phyloP scores from a whole-genome alignment of 2,797 vertebrate species.

The Pterois miles region DNA sequence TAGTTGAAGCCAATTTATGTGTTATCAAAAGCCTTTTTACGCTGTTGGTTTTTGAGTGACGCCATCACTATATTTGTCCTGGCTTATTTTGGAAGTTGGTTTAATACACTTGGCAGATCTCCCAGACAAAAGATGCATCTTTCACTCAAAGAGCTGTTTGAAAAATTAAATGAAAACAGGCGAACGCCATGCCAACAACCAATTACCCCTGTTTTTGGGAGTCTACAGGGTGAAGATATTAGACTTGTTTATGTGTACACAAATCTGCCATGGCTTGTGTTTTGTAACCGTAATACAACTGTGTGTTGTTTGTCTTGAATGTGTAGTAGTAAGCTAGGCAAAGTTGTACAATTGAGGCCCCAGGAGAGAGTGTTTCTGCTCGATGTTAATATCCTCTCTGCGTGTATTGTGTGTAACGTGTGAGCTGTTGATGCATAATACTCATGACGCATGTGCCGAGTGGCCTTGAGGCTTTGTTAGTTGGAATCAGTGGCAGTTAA shows the following conservation, averaged over 20 bases:
- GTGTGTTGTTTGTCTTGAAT: neutral
- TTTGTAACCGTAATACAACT: neutral
- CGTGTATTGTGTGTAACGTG: conserved; percentile 5
- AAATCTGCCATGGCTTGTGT: conserved; percentile 10
- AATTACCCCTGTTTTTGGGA: conserved; percentile 13
- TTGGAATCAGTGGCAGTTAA: neutral
- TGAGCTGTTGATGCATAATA: conserved; percentile 3
- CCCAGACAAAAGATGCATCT: conserved; percentile 16
- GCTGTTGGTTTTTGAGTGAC: neutral
- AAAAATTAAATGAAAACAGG: conserved; percentile 3
- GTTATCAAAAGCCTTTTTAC: neutral
- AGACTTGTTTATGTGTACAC: conserved; percentile 6
- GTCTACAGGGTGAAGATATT: neutral
- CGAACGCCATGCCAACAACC: conserved; percentile 2
- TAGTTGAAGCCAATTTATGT: neutral
- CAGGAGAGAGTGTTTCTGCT: neutral
- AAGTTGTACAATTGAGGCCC: neutral
- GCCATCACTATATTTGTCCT: conserved; percentile 33
- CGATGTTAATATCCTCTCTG: conserved; percentile 16
- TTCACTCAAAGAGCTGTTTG: conserved; percentile 5
- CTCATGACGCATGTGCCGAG: conserved; percentile 6
- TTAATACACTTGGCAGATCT: conserved; percentile 35
- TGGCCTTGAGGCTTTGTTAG: neutral
- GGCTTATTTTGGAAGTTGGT: conserved; percentile 3
- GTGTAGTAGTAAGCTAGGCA: neutral